phyloP scores from a whole-genome alignment of 2,888 invertebrate genomes.

The Drosophila eohydei region DNA sequence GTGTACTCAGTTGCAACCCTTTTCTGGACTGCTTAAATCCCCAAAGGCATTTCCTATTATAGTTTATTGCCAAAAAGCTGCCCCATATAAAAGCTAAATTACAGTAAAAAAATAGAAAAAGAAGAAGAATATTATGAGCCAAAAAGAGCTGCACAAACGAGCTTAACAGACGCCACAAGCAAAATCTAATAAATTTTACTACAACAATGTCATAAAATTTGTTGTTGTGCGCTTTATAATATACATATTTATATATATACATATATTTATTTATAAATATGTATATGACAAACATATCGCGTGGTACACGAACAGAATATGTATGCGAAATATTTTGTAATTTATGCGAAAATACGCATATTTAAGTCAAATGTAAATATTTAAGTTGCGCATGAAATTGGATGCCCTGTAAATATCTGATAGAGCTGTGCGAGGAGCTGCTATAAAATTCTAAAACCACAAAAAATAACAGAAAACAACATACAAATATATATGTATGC shows the following conservation, averaged over 20 bases:
- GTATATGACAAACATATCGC: conserved; percentile 54
- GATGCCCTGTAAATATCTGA: conserved; percentile 66
- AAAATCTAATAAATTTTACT: conserved; percentile 77
- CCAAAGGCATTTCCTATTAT: conserved; percentile 66
- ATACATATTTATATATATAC: conserved; percentile 15
- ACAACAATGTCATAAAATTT: conserved; percentile 74
- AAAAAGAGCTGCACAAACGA: conserved; percentile 45
- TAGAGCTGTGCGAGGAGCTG: conserved; percentile 50
- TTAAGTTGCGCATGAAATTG: conserved; percentile 75
- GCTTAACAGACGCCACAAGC: conserved; percentile 66
- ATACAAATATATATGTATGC: conserved; percentile 1
- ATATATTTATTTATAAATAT: conserved; percentile 11
- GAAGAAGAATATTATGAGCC: not conserved
- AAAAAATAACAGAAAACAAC: conserved; percentile 27
- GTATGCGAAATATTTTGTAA: conserved; percentile 70
- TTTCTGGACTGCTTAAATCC: conserved; percentile 36
- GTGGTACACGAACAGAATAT: conserved; percentile 57
- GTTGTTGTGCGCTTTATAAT: conserved; percentile 18
- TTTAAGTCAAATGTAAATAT: conserved; percentile 79
- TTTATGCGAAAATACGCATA: conserved; percentile 77
- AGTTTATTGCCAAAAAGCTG: conserved; percentile 71
- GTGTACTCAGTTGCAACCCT: conserved; percentile 34
- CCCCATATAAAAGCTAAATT: conserved; percentile 68
- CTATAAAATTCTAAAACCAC: conserved; percentile 69
- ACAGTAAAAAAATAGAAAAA: conserved; percentile 24